Evolutionary conservation across 2,113 vertebrate genomes (phyloP).

Genomic region (Aramus guarauna): DNA sequence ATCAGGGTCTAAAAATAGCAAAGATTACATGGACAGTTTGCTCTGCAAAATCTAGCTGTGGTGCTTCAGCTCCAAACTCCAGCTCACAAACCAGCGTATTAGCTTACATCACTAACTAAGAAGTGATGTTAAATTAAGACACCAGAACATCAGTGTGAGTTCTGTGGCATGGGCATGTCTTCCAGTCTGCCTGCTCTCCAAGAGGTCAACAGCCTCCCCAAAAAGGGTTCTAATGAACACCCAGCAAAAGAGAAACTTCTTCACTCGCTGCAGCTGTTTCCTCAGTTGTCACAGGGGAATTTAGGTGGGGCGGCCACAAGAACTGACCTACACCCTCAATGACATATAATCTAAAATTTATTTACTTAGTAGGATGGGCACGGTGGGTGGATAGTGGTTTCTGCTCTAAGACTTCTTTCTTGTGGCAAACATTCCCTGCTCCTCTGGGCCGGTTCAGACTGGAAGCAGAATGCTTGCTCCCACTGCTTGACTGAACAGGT

Average conservation of each 20-base stretch:
- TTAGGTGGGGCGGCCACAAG: background rate
- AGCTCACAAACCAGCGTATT: background rate
- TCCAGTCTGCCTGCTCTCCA: background rate
- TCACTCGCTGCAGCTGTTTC: background rate
- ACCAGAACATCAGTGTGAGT: background rate
- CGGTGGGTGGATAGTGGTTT: background rate
- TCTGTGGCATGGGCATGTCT: background rate
- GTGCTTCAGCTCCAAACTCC: background rate
- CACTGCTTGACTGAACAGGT: background rate
- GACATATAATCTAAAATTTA: background rate
- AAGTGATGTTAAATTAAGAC: background rate
- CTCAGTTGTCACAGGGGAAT: background rate
- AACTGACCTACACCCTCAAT: background rate
- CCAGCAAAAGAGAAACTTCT: background rate
- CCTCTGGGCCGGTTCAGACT: background rate
- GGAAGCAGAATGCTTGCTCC: background rate
- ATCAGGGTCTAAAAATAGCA: background rate
- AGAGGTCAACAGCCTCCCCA: background rate
- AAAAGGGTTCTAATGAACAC: background rate
- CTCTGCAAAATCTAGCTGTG: background rate
- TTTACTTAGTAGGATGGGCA: background rate
- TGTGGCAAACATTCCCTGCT: accelerated
- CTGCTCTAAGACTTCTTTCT: background rate
- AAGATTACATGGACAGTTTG: background rate
- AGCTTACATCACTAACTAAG: background rate